Evolutionary conservation across 2,888 invertebrate species (phyloP).

Genomic region (Dermolepida albohirtum): DNA sequence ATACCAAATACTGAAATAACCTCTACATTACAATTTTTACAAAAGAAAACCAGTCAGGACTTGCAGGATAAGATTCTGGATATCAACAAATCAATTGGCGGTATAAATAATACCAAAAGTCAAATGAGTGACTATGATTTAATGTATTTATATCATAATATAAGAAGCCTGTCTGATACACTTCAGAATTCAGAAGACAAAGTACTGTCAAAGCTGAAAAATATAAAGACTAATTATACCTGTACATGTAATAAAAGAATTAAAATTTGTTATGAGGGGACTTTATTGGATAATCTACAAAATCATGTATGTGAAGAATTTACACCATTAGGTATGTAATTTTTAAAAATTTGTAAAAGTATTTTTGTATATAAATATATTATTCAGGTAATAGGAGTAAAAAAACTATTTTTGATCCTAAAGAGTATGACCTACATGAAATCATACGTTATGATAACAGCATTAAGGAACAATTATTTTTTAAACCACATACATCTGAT

Average conservation of each 20-base stretch:
- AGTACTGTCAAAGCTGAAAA: neutral
- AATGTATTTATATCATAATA: conserved; percentile 8
- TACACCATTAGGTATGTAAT: neutral
- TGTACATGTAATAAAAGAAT: conserved; percentile 12
- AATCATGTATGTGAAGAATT: neutral
- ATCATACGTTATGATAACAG: neutral
- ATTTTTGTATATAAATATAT: neutral
- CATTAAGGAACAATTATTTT: conserved; percentile 23
- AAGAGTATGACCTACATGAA: conserved; percentile 3
- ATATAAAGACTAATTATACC: neutral
- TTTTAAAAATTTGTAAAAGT: neutral
- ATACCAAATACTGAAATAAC: conserved; percentile 12
- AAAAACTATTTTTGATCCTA: neutral
- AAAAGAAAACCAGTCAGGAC: conserved; percentile 13
- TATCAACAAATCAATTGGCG: neutral
- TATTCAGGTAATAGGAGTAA: neutral
- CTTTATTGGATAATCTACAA: conserved; percentile 3
- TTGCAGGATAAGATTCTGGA: neutral
- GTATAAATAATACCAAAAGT: neutral
- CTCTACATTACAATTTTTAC: conserved; percentile 6
- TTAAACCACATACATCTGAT: neutral
- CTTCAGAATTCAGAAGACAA: conserved; percentile 7
- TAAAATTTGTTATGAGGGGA: neutral
- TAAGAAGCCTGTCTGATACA: neutral
- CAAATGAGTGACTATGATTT: conserved; percentile 9